Evolutionary conservation across 2,888 invertebrate species (phyloP), one percentile per base, ranked within the genome.

Genomic region (Cancer borealis): DNA sequence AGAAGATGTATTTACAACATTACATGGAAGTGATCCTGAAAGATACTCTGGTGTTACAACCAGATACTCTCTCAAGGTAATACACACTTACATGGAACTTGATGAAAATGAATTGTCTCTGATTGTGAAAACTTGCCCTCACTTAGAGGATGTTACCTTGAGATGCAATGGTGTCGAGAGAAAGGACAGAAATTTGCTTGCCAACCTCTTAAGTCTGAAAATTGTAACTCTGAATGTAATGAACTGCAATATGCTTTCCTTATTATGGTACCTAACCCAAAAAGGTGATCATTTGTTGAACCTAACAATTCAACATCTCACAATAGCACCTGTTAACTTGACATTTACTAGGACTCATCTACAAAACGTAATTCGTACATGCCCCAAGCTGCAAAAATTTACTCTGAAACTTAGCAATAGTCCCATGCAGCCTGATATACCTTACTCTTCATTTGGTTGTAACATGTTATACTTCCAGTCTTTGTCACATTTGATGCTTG

Each of bases 101-200:
- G 92, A 95, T 90, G 95, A 95, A 88, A 92, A 92, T 92, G 91
- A 93, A 30, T 93, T 95, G 39, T n/a, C 95, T 10, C 93, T 95
- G 5, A 95, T 95, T 92, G 89, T 92, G 6, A 91, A 88, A 84
- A 95, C 95, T 39, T 95, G 95, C 87, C 95, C 95, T 5, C 46
- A 87, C 79, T 92, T 95, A 39, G 87, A 93, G 45, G 94, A 94
- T 84, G 87, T 95, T 46, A 93, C 94, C 8, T 49, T 95, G 39
- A 87, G 94, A 46, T 95, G 95, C 46, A 94, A 95, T 92, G 95
- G 95, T 46, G 94, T 93, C 21, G 94, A 94, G 60, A 94, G 95
- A 88, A 95, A 93, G 21, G 95, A 95, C 91, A 93, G 93, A 92
- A 95, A 95, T 66, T 87, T 95, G 39, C 91, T 95, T 30, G 95